Evolutionary conservation across 30 jellyfish, hydroid and myxozoan species (phyloP).

Genomic region (Morbakka virulenta): DNA sequence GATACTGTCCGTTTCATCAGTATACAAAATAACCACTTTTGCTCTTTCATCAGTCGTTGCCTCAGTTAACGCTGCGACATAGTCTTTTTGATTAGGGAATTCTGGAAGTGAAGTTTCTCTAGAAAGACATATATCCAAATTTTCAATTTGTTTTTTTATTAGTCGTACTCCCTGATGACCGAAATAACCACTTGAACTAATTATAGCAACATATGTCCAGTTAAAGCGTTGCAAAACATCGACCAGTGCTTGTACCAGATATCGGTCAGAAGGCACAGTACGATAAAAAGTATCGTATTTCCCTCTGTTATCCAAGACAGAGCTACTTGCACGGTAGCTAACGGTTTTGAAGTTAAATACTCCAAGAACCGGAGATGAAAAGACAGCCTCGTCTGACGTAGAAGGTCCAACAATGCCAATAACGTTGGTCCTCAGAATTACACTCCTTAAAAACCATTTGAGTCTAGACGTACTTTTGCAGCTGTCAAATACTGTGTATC

Average conservation of each 20-base stretch:
- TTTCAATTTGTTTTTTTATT: conserved; percentile 15
- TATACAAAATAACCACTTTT: conserved; percentile 41
- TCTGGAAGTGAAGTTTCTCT: conserved; percentile 46
- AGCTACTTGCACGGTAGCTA: conserved; percentile 66
- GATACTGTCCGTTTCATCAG: conserved; percentile 44
- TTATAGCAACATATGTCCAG: conserved; percentile 61
- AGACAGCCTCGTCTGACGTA: conserved; percentile 61
- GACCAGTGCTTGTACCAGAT: conserved; percentile 44
- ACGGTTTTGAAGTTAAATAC: conserved; percentile 44
- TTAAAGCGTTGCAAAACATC: conserved; percentile 29
- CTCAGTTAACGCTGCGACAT: conserved; percentile 28
- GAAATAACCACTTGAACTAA: conserved; percentile 42
- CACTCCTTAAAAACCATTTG: conserved; percentile 4
- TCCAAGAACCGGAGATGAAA: conserved; percentile 62
- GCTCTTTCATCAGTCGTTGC: conserved; percentile 36
- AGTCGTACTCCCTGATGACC: conserved; percentile 51
- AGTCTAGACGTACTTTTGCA: conserved; percentile 56
- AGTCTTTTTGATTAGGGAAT: conserved; percentile 14
- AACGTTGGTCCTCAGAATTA: neutral
- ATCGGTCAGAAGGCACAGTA: conserved; percentile 80
- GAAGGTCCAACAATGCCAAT: conserved; percentile 68
- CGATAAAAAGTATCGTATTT: conserved; percentile 55
- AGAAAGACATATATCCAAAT: conserved; percentile 38
- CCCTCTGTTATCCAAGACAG: conserved; percentile 60
- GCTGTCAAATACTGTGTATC: conserved; percentile 49